phyloP scores from a whole-genome alignment of 2,888 invertebrate genomes.

The Thelaira solivaga region DNA sequence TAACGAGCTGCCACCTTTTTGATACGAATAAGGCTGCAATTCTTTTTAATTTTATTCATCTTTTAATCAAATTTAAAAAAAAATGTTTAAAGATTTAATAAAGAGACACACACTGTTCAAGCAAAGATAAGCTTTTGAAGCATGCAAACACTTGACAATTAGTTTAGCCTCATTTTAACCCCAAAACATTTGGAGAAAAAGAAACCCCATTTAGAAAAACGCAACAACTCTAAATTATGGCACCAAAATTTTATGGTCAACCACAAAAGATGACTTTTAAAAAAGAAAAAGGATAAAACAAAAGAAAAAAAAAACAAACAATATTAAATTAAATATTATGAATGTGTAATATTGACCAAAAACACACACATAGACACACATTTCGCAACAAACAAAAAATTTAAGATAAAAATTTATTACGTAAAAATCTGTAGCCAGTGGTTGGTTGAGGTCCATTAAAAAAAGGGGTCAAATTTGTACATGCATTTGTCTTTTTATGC shows the following conservation, averaged over 20 bases:
- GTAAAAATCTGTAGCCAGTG: conserved; percentile 36
- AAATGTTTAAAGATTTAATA: too few species aligned
- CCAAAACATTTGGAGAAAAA: background rate
- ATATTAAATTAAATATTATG: conserved; percentile 57
- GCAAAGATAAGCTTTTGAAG: conserved; percentile 65
- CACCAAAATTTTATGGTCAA: conserved; percentile 27
- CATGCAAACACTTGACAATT: background rate
- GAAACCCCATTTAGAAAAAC: background rate
- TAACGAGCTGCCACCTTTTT: too few species aligned
- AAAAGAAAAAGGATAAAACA: conserved; percentile 19
- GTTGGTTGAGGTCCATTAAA: conserved; percentile 31
- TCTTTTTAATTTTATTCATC: too few species aligned
- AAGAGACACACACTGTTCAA: conserved; percentile 63
- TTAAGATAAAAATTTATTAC: conserved; percentile 63
- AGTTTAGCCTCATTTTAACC: background rate
- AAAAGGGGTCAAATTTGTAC: conserved; percentile 36
- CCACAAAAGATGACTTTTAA: conserved; percentile 14
- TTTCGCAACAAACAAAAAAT: conserved; percentile 43
- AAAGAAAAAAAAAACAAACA: too few species aligned
- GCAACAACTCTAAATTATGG: conserved; percentile 9
- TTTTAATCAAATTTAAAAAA: too few species aligned
- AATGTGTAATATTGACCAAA: conserved; percentile 16
- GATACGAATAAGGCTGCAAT: too few species aligned
- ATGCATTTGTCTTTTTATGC: conserved; percentile 26
- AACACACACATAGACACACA: background rate